Conservation (phyloP, 2,888 invertebrate species). For the Athalia circularis region DNA sequence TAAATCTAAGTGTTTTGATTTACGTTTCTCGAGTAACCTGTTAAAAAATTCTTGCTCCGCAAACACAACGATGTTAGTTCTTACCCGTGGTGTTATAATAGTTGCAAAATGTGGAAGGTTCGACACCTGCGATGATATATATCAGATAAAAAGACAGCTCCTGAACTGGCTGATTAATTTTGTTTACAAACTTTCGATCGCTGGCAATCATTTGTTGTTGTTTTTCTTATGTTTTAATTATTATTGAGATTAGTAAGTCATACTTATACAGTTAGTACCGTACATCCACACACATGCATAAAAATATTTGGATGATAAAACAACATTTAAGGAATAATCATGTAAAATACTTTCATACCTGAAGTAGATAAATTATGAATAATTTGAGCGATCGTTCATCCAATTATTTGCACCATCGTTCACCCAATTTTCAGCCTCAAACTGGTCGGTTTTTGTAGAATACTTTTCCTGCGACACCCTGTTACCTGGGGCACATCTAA, state of each 20-base stretch:
- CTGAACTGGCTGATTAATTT: background rate
- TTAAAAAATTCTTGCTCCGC: background rate
- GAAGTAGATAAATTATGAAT: conserved; percentile 10
- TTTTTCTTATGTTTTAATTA: conserved; percentile 10
- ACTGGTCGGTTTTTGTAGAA: background rate
- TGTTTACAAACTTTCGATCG: background rate
- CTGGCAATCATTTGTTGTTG: background rate
- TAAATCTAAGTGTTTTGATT: conserved; percentile 9
- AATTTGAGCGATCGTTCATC: conserved; percentile 1
- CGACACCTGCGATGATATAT: background rate
- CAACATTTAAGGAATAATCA: background rate
- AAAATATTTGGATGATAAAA: background rate
- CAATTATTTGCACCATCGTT: background rate
- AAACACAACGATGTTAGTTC: background rate
- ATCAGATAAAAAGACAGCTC: background rate
- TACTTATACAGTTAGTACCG: background rate
- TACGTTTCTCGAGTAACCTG: background rate
- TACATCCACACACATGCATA: background rate
- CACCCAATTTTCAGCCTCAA: too few relatives aligned
- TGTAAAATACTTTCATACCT: background rate
- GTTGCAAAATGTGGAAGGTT: conserved; percentile 7
- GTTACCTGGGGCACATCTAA: too few relatives aligned
- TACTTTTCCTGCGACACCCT: too few relatives aligned
- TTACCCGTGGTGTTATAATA: background rate
- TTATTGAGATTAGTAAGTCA: background rate